These are phyloP conservation scores for Mus musculus DNA, from an alignment of 2,113 vertebrate genomes.

Conservation along the genomic window GRCm39 chr12:111206501-111207000, in stretches of 20 bases:
- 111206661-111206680: background rate
- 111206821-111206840: background rate
- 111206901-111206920: accelerated
- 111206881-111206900: background rate
- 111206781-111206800: background rate
- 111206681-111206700: accelerated
- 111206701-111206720: background rate
- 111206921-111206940: background rate
- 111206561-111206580: accelerated
- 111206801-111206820: background rate
- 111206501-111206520: too few species aligned
- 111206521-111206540: too few species aligned
- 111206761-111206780: background rate
- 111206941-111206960: background rate
- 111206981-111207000: background rate
- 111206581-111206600: background rate
- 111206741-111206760: accelerated
- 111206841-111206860: accelerated
- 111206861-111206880: too few species aligned
- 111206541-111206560: background rate
- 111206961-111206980: background rate
- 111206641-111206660: accelerated
- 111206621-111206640: background rate
- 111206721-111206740: accelerated
- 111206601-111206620: background rate